Conservation (phyloP, 1,140 invertebrate genomes). For the Drosophila kikkawai region DNA sequence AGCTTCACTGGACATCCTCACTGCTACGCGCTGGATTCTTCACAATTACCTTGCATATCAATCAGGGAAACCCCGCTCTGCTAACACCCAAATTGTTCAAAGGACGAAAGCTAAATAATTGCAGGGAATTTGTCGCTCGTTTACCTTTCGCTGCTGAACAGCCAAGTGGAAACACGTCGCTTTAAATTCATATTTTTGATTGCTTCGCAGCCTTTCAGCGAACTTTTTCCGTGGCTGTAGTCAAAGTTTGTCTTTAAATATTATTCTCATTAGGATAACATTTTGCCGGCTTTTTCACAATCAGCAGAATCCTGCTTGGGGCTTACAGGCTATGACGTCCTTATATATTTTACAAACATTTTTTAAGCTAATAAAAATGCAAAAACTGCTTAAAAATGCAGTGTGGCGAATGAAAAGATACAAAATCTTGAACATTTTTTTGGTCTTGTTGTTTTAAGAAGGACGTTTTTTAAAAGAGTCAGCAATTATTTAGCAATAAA, state of each 20-base stretch:
- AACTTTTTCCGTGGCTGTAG: conserved; percentile 29
- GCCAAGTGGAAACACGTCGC: neutral
- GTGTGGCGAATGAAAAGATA: too few relatives aligned
- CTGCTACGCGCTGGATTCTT: too few relatives aligned
- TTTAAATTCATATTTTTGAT: conserved; percentile 68
- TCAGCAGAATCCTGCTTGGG: conserved; percentile 10
- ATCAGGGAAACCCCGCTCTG: conserved; percentile 56
- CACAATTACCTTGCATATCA: conserved; percentile 67
- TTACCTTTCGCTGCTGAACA: conserved; percentile 28
- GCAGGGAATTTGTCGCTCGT: conserved; percentile 52
- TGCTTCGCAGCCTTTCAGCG: conserved; percentile 21
- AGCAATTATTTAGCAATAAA: too few relatives aligned
- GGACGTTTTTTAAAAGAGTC: too few relatives aligned
- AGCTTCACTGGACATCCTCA: neutral
- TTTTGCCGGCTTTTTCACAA: conserved; percentile 33
- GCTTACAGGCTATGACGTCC: neutral
- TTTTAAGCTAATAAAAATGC: too few relatives aligned
- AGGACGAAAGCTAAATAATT: conserved; percentile 51
- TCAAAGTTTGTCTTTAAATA: conserved; percentile 62
- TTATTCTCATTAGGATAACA: conserved; percentile 54
- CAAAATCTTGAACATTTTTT: too few relatives aligned
- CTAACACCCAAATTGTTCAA: conserved; percentile 55
- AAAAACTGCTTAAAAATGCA: too few relatives aligned
- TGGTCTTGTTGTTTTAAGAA: too few relatives aligned
- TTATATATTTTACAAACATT: neutral